Evolutionary conservation across 2,888 invertebrate species (phyloP).

Genomic region (Tenthredo livida): DNA sequence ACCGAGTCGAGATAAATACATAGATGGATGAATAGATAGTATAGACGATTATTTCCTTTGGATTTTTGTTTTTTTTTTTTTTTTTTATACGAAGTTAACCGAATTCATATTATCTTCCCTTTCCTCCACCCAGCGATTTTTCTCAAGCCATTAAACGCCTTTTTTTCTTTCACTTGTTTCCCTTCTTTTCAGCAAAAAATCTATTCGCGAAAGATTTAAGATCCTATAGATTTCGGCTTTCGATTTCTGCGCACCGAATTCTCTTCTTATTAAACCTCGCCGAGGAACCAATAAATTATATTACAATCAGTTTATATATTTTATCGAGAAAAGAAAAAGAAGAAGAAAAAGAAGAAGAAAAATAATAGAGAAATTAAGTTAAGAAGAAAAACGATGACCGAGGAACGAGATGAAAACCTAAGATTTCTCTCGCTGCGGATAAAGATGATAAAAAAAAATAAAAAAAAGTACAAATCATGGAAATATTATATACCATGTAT

Average conservation of each 20-base stretch:
- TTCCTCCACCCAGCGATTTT: neutral
- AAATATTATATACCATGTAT: too few relatives aligned
- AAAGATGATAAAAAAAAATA: neutral
- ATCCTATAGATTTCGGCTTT: neutral
- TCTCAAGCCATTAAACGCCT: constrained; percentile 17
- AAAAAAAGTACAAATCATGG: neutral
- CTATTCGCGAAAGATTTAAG: constrained; percentile 7
- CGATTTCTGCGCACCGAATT: neutral
- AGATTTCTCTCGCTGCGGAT: neutral
- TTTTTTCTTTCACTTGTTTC: neutral
- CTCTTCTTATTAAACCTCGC: neutral
- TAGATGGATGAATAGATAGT: neutral
- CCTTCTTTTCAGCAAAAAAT: neutral
- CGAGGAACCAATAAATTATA: neutral
- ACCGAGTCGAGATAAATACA: neutral
- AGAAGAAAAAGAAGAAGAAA: too few relatives aligned
- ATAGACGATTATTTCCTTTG: neutral
- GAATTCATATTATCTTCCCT: constrained; percentile 13
- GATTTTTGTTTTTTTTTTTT: neutral
- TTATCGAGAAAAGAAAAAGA: neutral
- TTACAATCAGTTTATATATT: neutral
- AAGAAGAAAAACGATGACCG: neutral
- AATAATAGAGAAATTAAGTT: neutral
- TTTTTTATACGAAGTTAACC: neutral
- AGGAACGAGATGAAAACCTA: neutral